Evolutionary conservation across 1,140 invertebrate species (phyloP), one percentile per base, ranked within the genome.

Genomic region (Drosophila subpulchrella): DNA sequence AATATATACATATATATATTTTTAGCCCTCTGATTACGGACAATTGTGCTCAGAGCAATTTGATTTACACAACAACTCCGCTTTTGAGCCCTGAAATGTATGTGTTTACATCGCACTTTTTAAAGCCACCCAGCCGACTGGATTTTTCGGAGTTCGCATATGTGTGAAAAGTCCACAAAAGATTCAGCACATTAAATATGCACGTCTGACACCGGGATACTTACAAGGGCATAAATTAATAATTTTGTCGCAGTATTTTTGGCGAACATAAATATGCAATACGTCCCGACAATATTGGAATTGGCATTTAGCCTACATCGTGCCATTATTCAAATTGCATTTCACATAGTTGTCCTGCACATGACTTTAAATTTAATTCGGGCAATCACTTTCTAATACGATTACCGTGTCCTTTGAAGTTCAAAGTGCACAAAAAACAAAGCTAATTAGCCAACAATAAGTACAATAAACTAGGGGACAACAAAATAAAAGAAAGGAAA

Each of bases 211-310:
- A 57, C 50, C 48, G 44, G 36, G 44, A 56, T 68, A 36, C 55
- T 54, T 53, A 56, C 42, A 77, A 56, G 47, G 63, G 30, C 63
- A 77, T 75, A 77, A 77, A 77, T 77, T 67, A 76, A 70, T 77
- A 68, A 77, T 77, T 75, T 77, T 77, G 72, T 68, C 72, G 75
- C 75, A 77, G 75, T 50, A 76, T 60, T 67, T 75, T 65, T 67
- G 59, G 71, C 51, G 13, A 57, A 27, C 53, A 75, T 75, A 61
- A 75, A 76, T 76, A 67, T 67, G 71, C 71, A 67, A 76, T 66
- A 54, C 51, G 62, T 36, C 42, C 24, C 17, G 62, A 39, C 48
- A 48, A 55, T 44, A 42, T 42, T 65, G 27, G 30, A 44, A 65
- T 42, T 68, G 60, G 20, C 65, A 66, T 68, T 68, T 66, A 66